Conservation (phyloP, 2,797 vertebrate species). For the Tapera naevia region DNA sequence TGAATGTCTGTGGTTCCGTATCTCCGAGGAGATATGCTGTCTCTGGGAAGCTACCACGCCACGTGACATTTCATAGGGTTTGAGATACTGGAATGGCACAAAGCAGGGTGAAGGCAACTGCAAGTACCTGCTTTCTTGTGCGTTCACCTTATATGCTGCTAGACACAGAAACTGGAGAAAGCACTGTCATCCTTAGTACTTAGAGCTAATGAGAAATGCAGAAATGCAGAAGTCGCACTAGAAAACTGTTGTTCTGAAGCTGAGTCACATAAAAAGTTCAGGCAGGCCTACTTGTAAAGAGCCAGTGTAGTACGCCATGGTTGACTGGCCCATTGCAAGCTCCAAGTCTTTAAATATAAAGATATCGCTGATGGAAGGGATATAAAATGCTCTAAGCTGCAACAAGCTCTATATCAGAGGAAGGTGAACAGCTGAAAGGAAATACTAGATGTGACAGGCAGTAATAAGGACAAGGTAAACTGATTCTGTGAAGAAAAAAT, state of each 20-base stretch:
- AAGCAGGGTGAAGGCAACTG: neutral
- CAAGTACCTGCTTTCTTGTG: neutral
- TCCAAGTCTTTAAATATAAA: neutral
- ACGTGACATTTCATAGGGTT: neutral
- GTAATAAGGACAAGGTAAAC: neutral
- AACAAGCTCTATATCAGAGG: neutral
- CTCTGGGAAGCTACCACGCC: neutral
- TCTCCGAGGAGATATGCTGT: rapidly evolving
- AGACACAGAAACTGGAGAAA: neutral
- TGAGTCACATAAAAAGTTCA: neutral
- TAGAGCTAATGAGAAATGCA: neutral
- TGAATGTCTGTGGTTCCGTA: neutral
- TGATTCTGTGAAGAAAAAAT: neutral
- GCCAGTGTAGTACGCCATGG: neutral
- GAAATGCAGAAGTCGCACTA: neutral
- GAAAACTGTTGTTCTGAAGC: neutral
- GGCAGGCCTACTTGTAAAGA: neutral
- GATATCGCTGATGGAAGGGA: neutral
- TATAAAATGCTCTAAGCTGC: neutral
- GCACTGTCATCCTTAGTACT: neutral
- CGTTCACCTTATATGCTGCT: neutral
- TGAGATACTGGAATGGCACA: neutral
- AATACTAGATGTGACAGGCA: neutral
- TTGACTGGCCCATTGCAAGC: neutral
- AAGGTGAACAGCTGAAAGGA: neutral